Base-by-base conservation (phyloP, 2,113 vertebrate species). In the Passer montanus region DNA sequence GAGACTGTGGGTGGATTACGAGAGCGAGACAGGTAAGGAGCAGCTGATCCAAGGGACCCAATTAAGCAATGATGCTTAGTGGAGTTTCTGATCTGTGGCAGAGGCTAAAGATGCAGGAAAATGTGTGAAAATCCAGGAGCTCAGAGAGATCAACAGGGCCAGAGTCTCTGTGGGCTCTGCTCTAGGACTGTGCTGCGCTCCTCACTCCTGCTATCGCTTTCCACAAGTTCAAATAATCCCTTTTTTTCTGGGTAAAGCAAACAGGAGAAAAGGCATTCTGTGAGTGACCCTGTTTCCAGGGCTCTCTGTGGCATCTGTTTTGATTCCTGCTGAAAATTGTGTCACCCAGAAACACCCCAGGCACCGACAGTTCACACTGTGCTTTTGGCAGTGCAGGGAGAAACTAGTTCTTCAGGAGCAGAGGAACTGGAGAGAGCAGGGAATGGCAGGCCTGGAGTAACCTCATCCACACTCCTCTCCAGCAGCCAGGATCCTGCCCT, bases 261-360 rank as follows among this genome's bases (percentile, higher is more conserved):
- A 37, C 8, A 74, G 69, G 35, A 70, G 60, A 35, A 49, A 79
- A 82, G 0, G 0, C 27, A 12, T 82, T 79, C 22, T 73, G 22
- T 31, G 87, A 64, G 37, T 30, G 62, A 44, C 53, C 67, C 13
- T 70, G 37, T 53, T 94, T 73, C 16, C 58, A 88, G 79, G 67
- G 24, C 35, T 56, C 44, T 87, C 53, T 68, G 62, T 7, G 5
- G 52, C 0, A 0, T 52, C 49, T 93, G 77, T 70, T 89, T 85
- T 85, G 67, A 88, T 83, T 79, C 1, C 0, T 4, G 1, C 66
- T 50, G 79, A 60, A 76, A 90, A 66, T 43, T 83, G 62, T 96
- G 94, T 90, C 82, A 86, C 92, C 90, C 79, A 90, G 92, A 85
- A 68, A 49, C 63, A 83, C 41, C 49, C 58, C 75, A 58, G 90